Percentiles rank a stretch among this genome's conserved stretches.
phyloP scores from a whole-genome alignment of 2,888 invertebrate genomes.

The Hirtodrosophila trivittata region DNA sequence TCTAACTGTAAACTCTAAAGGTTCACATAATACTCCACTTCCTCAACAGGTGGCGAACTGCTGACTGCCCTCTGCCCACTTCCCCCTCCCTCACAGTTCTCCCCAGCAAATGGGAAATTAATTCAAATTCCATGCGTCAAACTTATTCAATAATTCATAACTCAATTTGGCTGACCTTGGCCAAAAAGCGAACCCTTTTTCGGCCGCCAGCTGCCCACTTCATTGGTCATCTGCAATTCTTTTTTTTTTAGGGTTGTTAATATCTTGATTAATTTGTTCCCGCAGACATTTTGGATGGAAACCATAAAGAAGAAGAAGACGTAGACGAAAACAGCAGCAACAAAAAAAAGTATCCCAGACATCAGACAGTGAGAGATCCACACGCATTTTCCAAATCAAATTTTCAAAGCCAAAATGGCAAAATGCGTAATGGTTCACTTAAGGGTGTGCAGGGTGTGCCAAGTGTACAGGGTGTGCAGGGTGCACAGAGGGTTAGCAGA shows the following conservation, averaged over 20 bases:
- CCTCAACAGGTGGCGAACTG: constrained; percentile 56
- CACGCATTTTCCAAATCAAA: constrained; percentile 75
- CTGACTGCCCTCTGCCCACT: too few relatives aligned
- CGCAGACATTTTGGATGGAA: constrained; percentile 45
- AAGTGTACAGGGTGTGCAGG: background rate
- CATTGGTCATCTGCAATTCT: constrained; percentile 14
- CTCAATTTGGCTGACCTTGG: constrained; percentile 64
- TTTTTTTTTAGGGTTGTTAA: constrained; percentile 63
- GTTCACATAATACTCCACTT: background rate
- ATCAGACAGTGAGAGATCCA: constrained; percentile 17
- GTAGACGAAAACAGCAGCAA: constrained; percentile 4
- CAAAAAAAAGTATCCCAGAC: constrained; percentile 13
- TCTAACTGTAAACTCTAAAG: background rate
- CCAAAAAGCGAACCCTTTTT: constrained; percentile 47
- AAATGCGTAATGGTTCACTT: constrained; percentile 16
- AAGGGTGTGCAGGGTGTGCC: constrained; percentile 17
- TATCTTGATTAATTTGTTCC: constrained; percentile 74
- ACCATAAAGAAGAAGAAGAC: constrained; percentile 13
- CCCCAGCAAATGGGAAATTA: constrained; percentile 33
- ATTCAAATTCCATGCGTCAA: constrained; percentile 59
- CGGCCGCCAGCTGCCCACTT: constrained; percentile 18
- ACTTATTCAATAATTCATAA: constrained; percentile 72
- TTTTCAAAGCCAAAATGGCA: constrained; percentile 54
- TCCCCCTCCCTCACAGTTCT: background rate
- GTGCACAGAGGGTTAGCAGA: background rate